phyloP scores from a whole-genome alignment of 2,888 invertebrate genomes.

The Latrodectus elegans region DNA sequence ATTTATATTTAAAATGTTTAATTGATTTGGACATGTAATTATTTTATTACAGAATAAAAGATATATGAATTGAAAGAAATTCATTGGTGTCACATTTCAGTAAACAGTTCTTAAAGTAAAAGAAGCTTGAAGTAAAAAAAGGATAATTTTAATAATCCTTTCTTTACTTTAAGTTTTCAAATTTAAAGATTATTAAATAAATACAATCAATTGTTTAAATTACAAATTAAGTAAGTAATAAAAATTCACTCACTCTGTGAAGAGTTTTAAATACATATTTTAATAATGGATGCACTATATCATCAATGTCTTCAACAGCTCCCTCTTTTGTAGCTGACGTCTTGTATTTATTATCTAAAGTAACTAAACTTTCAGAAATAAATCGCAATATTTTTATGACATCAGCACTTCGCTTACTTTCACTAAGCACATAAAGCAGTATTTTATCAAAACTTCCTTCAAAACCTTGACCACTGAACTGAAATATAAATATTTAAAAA shows the following conservation, averaged over 20 bases:
- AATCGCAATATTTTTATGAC: slow-evolving; percentile 39
- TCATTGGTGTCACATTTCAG: too few relatives aligned
- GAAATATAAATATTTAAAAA: neutral
- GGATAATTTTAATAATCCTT: too few relatives aligned
- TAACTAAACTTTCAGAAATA: slow-evolving; percentile 38
- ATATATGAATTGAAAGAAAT: too few relatives aligned
- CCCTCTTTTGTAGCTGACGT: neutral
- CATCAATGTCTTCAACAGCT: slow-evolving; percentile 26
- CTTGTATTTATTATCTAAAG: slow-evolving; percentile 52
- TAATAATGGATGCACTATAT: slow-evolving; percentile 49
- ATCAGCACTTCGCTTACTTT: slow-evolving; percentile 35
- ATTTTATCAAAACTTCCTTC: slow-evolving; percentile 36
- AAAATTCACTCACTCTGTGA: slow-evolving; percentile 19
- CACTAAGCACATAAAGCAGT: slow-evolving; percentile 27
- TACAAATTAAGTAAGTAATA: neutral
- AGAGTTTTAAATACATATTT: slow-evolving; percentile 25
- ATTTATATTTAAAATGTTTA: too few relatives aligned
- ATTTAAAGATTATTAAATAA: too few relatives aligned
- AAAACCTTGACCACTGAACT: slow-evolving; percentile 51
- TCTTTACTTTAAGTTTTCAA: too few relatives aligned
- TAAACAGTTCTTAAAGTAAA: too few relatives aligned
- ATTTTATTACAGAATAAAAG: too few relatives aligned
- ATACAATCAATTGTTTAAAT: neutral
- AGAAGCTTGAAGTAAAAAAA: too few relatives aligned
- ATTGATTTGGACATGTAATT: too few relatives aligned